Conservation (phyloP, 2,797 vertebrate species). For the Lutjanus argentimaculatus region DNA sequence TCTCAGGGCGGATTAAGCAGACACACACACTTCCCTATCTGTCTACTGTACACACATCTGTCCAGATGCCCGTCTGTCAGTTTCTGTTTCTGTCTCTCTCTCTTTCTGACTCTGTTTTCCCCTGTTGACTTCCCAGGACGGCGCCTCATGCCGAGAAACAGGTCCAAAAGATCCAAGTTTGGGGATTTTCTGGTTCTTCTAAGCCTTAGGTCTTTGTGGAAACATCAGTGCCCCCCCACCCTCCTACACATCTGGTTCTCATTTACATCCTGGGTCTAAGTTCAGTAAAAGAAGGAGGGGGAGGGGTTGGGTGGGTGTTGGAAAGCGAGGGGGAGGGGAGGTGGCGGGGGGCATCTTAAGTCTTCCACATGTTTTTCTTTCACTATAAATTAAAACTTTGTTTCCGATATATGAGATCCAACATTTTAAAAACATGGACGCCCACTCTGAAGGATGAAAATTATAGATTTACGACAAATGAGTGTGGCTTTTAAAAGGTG, state of each 20-base stretch:
- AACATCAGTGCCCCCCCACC: constrained; percentile 28
- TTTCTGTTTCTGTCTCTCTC: constrained; percentile 6
- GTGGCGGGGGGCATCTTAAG: constrained; percentile 34
- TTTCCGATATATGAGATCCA: constrained; percentile 24
- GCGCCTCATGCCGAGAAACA: constrained; percentile 39
- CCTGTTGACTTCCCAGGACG: constrained; percentile 31
- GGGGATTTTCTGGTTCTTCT: constrained; percentile 66
- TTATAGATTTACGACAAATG: constrained; percentile 7
- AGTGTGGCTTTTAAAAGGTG: constrained; percentile 45
- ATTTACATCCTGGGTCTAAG: constrained; percentile 76
- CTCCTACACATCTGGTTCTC: constrained; percentile 78
- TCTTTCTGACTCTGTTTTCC: constrained; percentile 25
- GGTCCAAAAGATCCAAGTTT: constrained; percentile 53
- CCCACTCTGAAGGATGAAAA: constrained; percentile 23
- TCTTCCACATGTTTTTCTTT: constrained; percentile 52
- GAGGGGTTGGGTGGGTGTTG: constrained; percentile 24
- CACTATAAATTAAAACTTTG: constrained; percentile 40
- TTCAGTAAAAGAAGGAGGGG: constrained; percentile 47
- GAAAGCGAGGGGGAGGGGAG: neutral
- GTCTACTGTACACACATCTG: constrained; percentile 64
- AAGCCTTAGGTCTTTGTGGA: constrained; percentile 64
- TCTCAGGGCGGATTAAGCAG: constrained; percentile 73
- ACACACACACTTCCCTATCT: constrained; percentile 32
- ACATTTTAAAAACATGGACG: constrained; percentile 15
- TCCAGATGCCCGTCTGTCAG: constrained; percentile 46